Conservation (phyloP, 2,113 vertebrate genomes). For the Crotalus helleri region DNA sequence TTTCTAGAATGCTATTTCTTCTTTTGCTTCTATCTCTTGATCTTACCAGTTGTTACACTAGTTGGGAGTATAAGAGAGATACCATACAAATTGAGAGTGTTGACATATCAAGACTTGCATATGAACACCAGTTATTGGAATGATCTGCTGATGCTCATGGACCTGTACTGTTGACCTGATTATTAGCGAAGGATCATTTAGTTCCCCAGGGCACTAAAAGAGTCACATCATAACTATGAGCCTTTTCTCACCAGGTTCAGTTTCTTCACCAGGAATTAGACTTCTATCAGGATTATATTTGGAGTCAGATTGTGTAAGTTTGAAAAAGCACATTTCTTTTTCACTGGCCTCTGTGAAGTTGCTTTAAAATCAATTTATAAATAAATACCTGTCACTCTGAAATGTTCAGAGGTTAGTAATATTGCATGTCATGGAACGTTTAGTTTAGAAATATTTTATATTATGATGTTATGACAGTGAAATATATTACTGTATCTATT, state of each 20-base stretch:
- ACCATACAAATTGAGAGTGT: not conserved
- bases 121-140: not conserved
- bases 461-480: not conserved
- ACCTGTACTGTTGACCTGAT: not conserved
- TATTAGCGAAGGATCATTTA: not conserved
- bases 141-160: not conserved
- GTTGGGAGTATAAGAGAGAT: not conserved
- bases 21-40: not conserved
- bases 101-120: not conserved
- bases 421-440: not conserved
- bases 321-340: not conserved
- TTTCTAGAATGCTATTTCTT: not conserved
- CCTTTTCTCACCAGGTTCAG: not conserved
- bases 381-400: not conserved
- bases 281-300: not conserved
- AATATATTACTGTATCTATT: not conserved
- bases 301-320: not conserved
- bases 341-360: not conserved
- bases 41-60: not conserved
- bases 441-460: not conserved
- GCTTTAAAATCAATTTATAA: not conserved
- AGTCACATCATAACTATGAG: not conserved
- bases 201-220: not conserved
- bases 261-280: not conserved
- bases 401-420: not conserved